Evolutionary conservation across 2,888 invertebrate genomes (phyloP), one percentile per base, ranked within the genome.

Genomic region (Phanerotoma sp.): DNA sequence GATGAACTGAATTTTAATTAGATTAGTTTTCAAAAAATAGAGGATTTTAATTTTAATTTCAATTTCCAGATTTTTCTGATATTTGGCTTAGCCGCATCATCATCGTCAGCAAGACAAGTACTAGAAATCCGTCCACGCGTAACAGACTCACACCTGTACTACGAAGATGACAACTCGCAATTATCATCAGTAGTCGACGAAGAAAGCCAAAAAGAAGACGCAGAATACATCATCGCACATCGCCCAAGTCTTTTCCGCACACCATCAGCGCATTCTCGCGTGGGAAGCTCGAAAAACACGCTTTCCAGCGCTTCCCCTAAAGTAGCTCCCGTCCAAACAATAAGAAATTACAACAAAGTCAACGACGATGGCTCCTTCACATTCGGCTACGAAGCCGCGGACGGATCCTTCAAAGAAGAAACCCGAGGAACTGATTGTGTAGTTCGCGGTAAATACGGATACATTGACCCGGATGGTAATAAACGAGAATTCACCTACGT

Each of bases 391-490:
- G 89, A 90, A 78, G 63, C 63, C 38, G 91, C 89, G 10, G 91
- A 91, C 69, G 91, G 91, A 1, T 88, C 88, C 58, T 92, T 91
- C 81, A 91, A 91, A 71, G 91, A 92, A 71, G 91, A 92, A 75
- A 91, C 91, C 3, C 79, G 91, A 55, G 91, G 91, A 44, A 88
- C 89, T 1, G 91, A 92, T 78, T 92, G 91, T 74, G 90, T 92
- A 0, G 91, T 91, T 5, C 83, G 91, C 56, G 92, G 92, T 49
- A 91, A 91, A 75, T 92, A 92, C 76, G 92, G 92, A 18, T 92
- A 92, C 79, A 81, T 92, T 10, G 92, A 92, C 77, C 91, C 91
- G 0, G 90, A 91, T 65, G 92, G 92, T 64, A 89, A 91, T 79
- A 89, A 89, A 70, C 79, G 91, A 62, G 91, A 92, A 76, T 91